These are phyloP conservation scores for Dendrolimus pini DNA, from an alignment of 2,888 invertebrate genomes.

Conservation along the genomic window DNA sequence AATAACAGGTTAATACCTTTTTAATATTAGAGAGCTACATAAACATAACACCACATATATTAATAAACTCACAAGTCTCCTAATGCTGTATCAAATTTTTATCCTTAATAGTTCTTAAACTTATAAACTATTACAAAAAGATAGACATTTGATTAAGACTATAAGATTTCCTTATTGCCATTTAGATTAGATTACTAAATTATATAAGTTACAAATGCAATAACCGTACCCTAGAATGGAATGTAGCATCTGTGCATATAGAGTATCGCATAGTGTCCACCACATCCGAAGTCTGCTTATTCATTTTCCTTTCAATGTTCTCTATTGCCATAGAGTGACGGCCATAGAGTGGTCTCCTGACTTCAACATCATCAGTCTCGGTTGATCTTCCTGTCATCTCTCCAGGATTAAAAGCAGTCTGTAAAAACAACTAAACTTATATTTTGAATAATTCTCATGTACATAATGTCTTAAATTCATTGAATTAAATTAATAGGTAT, in stretches of 20 bases:
- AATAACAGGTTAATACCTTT: not conserved
- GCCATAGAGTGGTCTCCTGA: conserved; percentile 15
- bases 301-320: conserved; percentile 42
- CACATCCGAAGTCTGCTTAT: conserved; percentile 53
- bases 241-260: conserved; percentile 54
- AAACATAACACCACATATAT: not conserved
- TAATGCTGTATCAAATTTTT: no score
- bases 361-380: conserved; percentile 37
- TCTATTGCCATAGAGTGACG: conserved; percentile 47
- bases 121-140: no score
- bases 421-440: conserved; percentile 1
- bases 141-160: no score
- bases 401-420: conserved; percentile 59
- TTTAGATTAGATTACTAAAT: no score
- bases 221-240: conserved; percentile 51
- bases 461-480: no score
- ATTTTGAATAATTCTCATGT: no score
- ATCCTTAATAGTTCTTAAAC: no score
- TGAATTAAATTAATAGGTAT: no score
- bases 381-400: conserved; percentile 67
- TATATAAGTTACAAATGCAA: no score
- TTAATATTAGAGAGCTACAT: not conserved
- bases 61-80: no score
- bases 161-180: no score
- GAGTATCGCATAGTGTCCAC: conserved; percentile 60